Percentiles rank a stretch among this genome's conserved stretches.
phyloP scores from a whole-genome alignment of 2,888 invertebrate species.

The Prosapia bicincta region DNA sequence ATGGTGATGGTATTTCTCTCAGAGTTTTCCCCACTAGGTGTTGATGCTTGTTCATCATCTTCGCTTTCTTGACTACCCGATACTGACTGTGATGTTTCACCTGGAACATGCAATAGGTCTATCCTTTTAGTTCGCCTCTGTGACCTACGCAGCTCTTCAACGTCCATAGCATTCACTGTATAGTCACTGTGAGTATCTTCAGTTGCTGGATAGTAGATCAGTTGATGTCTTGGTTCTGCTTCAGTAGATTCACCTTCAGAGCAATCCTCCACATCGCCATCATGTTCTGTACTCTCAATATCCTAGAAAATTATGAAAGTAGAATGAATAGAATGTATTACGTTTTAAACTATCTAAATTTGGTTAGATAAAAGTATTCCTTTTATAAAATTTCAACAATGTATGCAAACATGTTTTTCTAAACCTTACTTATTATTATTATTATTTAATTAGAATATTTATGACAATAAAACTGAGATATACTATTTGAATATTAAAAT shows the following conservation, averaged over 20 bases:
- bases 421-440: too few species aligned
- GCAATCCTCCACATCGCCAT: conserved; percentile 82
- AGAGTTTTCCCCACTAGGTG: conserved; percentile 67
- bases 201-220: conserved; percentile 72
- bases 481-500: too few species aligned
- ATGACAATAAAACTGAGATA: too few species aligned
- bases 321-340: too few species aligned
- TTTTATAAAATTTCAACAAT: too few species aligned
- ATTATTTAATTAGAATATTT: too few species aligned
- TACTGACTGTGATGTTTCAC: conserved; percentile 43
- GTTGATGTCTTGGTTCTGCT: conserved; percentile 57
- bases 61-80: conserved; percentile 67
- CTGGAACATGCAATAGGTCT: conserved; percentile 43
- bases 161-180: conserved; percentile 85
- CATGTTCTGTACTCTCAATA: conserved; percentile 71
- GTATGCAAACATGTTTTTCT: too few species aligned
- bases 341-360: too few species aligned
- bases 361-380: too few species aligned
- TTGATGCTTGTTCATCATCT: conserved; percentile 66
- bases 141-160: conserved; percentile 75
- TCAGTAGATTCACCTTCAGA: conserved; percentile 72
- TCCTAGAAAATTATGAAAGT: too few species aligned
- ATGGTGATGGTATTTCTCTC: conserved; percentile 11
- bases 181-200: conserved; percentile 68
- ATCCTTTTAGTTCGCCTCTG: conserved; percentile 62